Percentiles rank a stretch among this genome's conserved stretches.
These are phyloP conservation scores for Podarcis lilfordi DNA, from an alignment of 2,797 vertebrate species.

Conservation along the genomic window DNA sequence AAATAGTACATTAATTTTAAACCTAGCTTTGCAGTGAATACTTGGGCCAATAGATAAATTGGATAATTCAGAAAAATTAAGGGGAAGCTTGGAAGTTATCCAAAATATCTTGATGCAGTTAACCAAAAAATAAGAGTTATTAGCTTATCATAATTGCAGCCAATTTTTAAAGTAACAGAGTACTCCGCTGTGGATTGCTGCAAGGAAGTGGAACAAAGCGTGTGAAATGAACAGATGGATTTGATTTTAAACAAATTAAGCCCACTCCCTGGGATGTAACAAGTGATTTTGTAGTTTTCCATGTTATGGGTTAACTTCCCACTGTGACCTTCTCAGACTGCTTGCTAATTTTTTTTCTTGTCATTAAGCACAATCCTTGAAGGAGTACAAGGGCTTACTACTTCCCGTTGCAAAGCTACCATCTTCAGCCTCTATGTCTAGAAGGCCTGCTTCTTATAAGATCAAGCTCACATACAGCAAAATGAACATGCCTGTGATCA, in stretches of 20 bases:
- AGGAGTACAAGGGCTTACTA: constrained; percentile 50
- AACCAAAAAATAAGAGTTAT: constrained; percentile 74
- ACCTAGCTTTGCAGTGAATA: constrained; percentile 51
- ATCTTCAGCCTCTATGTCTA: constrained; percentile 47
- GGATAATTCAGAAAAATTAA: constrained; percentile 49
- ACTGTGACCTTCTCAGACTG: constrained; percentile 61
- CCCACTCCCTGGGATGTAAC: constrained; percentile 70
- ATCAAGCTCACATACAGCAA: neutral
- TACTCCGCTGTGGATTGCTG: constrained; percentile 72
- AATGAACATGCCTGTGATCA: neutral
- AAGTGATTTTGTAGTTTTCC: constrained; percentile 72
- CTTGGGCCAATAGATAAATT: constrained; percentile 42
- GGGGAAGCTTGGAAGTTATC: constrained; percentile 53
- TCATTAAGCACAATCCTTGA: constrained; percentile 52
- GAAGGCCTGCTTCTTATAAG: constrained; percentile 13
- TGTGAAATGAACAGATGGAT: constrained; percentile 77
- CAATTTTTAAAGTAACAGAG: constrained; percentile 73
- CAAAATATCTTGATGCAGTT: constrained; percentile 71
- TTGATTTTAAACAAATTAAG: constrained; percentile 80
- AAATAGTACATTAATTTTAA: constrained; percentile 49
- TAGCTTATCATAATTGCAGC: constrained; percentile 74
- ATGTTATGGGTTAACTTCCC: constrained; percentile 58
- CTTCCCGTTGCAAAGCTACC: constrained; percentile 43
- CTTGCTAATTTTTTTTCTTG: constrained; percentile 52
- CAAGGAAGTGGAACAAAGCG: constrained; percentile 76